phyloP scores from a whole-genome alignment of 1,140 invertebrate genomes.

The Drosophila chauvacae region DNA sequence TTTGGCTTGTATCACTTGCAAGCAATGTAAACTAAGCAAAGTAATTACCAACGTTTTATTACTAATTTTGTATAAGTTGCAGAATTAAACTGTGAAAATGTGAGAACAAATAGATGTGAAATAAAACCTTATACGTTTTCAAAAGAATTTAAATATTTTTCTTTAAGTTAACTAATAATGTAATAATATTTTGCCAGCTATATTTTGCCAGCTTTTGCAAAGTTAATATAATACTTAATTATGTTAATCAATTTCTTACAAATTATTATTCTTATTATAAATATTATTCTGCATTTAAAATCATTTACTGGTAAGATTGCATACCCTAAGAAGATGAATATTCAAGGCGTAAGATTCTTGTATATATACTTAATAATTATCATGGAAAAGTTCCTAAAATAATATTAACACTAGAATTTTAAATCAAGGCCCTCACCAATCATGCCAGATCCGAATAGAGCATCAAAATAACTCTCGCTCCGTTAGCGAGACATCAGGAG shows the following conservation, averaged over 20 bases:
- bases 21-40: neutral
- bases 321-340: neutral
- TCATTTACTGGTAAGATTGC: too few relatives aligned
- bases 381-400: neutral
- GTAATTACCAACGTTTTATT: neutral
- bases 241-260: too few relatives aligned
- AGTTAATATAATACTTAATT: too few relatives aligned
- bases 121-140: neutral
- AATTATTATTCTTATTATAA: too few relatives aligned
- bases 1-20: neutral
- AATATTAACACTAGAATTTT: neutral
- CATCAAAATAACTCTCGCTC: slow-evolving; percentile 47
- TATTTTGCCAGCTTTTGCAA: too few relatives aligned
- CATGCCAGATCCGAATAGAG: neutral
- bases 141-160: neutral
- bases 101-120: neutral
- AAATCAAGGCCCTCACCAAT: neutral
- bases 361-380: neutral
- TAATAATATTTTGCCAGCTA: too few relatives aligned
- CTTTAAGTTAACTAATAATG: too few relatives aligned
- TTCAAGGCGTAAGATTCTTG: neutral
- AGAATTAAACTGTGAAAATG: too few relatives aligned
- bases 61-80: too few relatives aligned
- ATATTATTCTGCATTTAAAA: too few relatives aligned
- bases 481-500: slow-evolving; percentile 57